These are phyloP conservation scores for Cyprinodon brontotheroides DNA, from an alignment of 2,113 vertebrate species.

Conservation along the genomic window DNA sequence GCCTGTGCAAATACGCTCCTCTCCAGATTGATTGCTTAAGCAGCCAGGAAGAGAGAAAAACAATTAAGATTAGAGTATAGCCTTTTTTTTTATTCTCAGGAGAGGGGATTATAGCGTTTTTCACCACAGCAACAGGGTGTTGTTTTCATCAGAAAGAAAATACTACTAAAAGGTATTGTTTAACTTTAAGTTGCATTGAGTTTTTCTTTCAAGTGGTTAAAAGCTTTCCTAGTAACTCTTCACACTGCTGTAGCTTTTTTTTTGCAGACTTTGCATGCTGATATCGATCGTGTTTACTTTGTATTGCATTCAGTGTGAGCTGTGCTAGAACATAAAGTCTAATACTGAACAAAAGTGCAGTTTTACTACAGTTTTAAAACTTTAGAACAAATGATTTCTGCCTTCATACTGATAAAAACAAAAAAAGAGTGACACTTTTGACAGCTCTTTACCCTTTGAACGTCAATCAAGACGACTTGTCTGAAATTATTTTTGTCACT, in stretches of 20 bases:
- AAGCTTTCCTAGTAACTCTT: not conserved
- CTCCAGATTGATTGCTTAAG: conserved; percentile 63
- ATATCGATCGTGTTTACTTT: too few species aligned
- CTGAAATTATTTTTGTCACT: too few species aligned
- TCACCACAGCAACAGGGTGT: not conserved
- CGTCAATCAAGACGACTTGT: too few species aligned
- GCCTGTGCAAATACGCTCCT: conserved; percentile 65
- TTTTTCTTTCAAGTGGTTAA: not conserved
- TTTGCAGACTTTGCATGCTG: too few species aligned
- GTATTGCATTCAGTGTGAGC: too few species aligned
- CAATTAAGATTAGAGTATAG: conserved; percentile 16
- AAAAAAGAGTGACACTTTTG: too few species aligned
- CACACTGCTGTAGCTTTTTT: not conserved
- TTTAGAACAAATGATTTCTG: too few species aligned
- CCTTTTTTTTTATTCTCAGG: conserved; percentile 1
- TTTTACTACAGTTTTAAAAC: too few species aligned
- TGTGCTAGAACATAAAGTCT: too few species aligned
- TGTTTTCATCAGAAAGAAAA: not conserved
- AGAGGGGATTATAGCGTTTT: conserved; percentile 29
- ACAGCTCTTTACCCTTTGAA: too few species aligned
- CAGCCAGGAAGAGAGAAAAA: conserved; percentile 41
- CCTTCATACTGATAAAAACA: too few species aligned
- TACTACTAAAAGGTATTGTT: conserved; percentile 1
- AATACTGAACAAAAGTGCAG: too few species aligned
- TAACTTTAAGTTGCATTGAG: not conserved